Conservation (phyloP, 2,888 invertebrate species). For the Apodemia duryi region DNA sequence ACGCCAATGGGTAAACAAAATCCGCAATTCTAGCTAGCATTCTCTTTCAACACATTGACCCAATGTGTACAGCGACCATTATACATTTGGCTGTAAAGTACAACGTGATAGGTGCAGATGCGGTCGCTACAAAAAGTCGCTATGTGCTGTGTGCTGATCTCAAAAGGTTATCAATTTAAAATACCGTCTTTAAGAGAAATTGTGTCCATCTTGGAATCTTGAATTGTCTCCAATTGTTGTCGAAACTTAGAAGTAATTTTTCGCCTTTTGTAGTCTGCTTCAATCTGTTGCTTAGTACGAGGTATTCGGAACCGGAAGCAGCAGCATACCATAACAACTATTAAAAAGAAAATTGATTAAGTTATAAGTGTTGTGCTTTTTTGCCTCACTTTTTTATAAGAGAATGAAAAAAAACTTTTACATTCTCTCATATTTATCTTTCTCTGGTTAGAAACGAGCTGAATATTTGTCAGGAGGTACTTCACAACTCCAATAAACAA, state of each 20-base stretch:
- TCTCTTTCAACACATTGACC: too few species aligned
- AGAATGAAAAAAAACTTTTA: too few species aligned
- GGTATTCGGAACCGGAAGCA: slow-evolving; percentile 95
- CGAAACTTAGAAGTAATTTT: slow-evolving; percentile 91
- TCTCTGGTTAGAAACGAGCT: too few species aligned
- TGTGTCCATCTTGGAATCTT: slow-evolving; percentile 91
- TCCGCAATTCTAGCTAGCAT: too few species aligned
- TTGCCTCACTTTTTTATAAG: too few species aligned
- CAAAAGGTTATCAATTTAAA: slow-evolving; percentile 15
- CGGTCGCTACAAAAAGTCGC: background rate
- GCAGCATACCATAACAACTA: slow-evolving; percentile 93
- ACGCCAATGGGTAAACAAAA: too few species aligned
- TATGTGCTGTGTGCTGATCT: background rate
- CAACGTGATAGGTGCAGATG: background rate
- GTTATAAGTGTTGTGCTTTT: background rate
- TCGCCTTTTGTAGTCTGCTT: slow-evolving; percentile 93
- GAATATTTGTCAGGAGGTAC: too few species aligned
- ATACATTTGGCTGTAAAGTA: too few species aligned
- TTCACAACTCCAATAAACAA: too few species aligned
- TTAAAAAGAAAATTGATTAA: slow-evolving; percentile 32
- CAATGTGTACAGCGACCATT: too few species aligned
- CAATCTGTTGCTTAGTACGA: slow-evolving; percentile 96
- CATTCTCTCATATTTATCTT: too few species aligned
- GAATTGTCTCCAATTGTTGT: slow-evolving; percentile 88
- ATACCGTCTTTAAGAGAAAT: slow-evolving; percentile 87